Percentiles rank a stretch among this genome's conserved stretches.
These are phyloP conservation scores for Tokudaia muenninki DNA, from an alignment of 2,797 vertebrate genomes.

Conservation along the genomic window DNA sequence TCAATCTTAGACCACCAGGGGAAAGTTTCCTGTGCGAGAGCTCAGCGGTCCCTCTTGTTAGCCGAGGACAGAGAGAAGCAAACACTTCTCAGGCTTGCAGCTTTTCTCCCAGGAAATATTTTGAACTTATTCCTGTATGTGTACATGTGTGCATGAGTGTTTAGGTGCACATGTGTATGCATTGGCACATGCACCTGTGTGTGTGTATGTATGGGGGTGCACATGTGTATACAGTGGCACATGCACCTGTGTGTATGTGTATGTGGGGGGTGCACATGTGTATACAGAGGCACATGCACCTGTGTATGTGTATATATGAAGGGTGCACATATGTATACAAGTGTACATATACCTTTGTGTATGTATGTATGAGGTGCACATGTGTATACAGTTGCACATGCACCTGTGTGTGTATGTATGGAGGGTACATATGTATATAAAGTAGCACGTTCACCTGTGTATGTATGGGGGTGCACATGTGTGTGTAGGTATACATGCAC, in stretches of 20 bases:
- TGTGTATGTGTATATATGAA: not conserved
- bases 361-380: not conserved
- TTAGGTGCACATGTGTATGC: not conserved
- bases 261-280: not conserved
- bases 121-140: not conserved
- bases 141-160: not conserved
- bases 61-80: not conserved
- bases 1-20: not conserved
- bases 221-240: accelerated
- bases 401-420: not conserved
- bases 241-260: not conserved
- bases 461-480: not conserved
- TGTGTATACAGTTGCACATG: not conserved
- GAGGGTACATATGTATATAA: too few species aligned
- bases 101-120: not conserved
- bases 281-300: not conserved
- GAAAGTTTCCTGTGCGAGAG: accelerated
- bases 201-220: not conserved
- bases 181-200: not conserved
- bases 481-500: accelerated
- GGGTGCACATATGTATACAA: too few species aligned
- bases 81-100: accelerated
- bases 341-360: not conserved
- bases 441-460: not conserved
- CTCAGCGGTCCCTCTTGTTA: not conserved